Percentiles rank a stretch among this genome's conserved stretches.
Conservation (phyloP, 2,888 invertebrate genomes). For the Ischnura elegans region DNA sequence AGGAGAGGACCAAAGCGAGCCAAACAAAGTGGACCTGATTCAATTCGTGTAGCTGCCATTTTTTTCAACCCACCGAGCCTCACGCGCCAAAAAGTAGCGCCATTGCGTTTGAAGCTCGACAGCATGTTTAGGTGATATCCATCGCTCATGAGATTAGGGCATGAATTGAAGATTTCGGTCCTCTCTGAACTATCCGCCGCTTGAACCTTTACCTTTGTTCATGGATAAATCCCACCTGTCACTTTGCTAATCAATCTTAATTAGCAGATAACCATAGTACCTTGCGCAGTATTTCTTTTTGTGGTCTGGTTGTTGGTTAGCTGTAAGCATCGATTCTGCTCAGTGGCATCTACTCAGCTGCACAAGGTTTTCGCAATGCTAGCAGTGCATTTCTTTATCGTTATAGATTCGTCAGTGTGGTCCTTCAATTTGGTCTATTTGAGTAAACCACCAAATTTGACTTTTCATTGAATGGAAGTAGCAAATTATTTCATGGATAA, state of each 20-base stretch:
- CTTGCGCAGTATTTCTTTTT: neutral
- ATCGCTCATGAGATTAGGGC: conserved; percentile 21
- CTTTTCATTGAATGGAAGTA: no score
- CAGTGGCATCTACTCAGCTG: neutral
- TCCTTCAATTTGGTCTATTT: no score
- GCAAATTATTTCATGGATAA: no score
- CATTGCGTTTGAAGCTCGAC: neutral
- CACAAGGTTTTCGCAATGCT: neutral
- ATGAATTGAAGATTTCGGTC: neutral
- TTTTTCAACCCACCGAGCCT: neutral
- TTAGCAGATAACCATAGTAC: neutral
- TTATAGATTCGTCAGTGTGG: no score
- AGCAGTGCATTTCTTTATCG: no score
- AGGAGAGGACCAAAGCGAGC: neutral
- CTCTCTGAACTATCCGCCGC: neutral
- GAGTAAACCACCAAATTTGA: no score
- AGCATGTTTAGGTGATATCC: neutral
- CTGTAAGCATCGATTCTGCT: neutral
- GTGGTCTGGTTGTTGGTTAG: neutral
- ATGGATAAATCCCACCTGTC: neutral
- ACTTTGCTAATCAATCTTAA: neutral
- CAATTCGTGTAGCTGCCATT: neutral
- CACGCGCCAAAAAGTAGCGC: neutral
- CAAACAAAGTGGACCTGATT: neutral
- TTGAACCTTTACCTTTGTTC: neutral